These are phyloP conservation scores for Peromyscus californicus DNA, from an alignment of 2,113 vertebrate genomes.

Conservation along the genomic window DNA sequence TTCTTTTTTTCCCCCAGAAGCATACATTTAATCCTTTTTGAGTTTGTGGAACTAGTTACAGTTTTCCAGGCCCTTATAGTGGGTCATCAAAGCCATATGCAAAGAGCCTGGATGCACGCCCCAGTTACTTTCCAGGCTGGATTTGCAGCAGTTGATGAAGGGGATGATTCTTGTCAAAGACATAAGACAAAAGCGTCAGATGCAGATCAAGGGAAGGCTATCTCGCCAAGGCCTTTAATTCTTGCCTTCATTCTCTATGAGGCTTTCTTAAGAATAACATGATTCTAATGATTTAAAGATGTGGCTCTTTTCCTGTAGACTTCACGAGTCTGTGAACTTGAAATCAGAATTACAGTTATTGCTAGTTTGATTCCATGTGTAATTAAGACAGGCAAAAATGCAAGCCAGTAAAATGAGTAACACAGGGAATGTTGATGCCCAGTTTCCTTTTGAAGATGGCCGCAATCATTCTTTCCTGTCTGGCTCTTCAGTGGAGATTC, in stretches of 20 bases:
- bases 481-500: slow-evolving; percentile 43
- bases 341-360: slow-evolving; percentile 68
- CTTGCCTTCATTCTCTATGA: neutral
- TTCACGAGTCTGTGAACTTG: slow-evolving; percentile 15
- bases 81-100: neutral
- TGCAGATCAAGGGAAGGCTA: neutral
- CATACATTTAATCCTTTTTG: neutral
- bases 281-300: slow-evolving; percentile 37
- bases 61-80: neutral
- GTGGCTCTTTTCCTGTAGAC: slow-evolving; percentile 48
- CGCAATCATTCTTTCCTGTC: slow-evolving; percentile 6
- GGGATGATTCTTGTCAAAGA: neutral
- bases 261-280: slow-evolving; percentile 17
- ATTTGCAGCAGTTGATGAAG: neutral
- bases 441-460: slow-evolving; percentile 59
- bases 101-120: neutral
- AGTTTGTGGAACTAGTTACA: neutral
- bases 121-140: neutral
- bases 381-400: slow-evolving; percentile 73
- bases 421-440: slow-evolving; percentile 55
- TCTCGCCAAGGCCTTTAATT: neutral
- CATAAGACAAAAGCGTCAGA: neutral
- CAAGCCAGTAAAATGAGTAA: slow-evolving; percentile 70
- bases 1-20: neutral
- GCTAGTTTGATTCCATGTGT: slow-evolving; percentile 63